Base-by-base conservation (phyloP, 2,797 vertebrate genomes). In the Pelodytes ibericus region DNA sequence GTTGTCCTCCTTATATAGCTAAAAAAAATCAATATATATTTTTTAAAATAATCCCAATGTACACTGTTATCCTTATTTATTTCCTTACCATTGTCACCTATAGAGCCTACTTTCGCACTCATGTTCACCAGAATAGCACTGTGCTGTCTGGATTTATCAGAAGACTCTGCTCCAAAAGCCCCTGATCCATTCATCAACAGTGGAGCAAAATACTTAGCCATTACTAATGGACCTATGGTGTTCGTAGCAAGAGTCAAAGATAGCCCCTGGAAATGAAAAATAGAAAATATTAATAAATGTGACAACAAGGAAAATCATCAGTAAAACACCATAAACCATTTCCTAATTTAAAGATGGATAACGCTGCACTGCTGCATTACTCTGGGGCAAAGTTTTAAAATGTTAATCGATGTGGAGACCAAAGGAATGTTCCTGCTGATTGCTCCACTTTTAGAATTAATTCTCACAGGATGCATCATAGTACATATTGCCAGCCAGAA, bases 161-260 rank as follows among this genome's bases (percentile, higher is more conserved):
- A 13, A 0, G 74, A 85, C 71, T 92, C 89, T 0, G 31, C 79
- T 53, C 89, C 90, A 44, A 93, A 92, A 10, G 68, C 77, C 15
- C 91, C 88, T 10, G 70, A 61, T 7, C 88, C 90, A 70, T 90
- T 88, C 82, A 89, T 80, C 24, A 93, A 85, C 8, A 92, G 84
- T 15, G 90, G 79, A 18, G 82, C 56, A 75, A 93, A 93, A 81
- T 91, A 81, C 77, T 91, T 92, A 7, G 89, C 89, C 88, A 91
- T 87, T 29, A 90, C 18, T 75, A 92, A 67, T 2, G 89, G 88
- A 9, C 88, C 88, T 75, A 89, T 53, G 1, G 86, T 84, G 81
- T 91, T 90, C 57, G 87, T 89, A 4, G 78, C 86, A 74, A 91
- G 65, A 7, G 84, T 91, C 72, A 88, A 76, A 59, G 88, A 82